Conservation (phyloP, 2,888 invertebrate species). For the Athalia cordata region DNA sequence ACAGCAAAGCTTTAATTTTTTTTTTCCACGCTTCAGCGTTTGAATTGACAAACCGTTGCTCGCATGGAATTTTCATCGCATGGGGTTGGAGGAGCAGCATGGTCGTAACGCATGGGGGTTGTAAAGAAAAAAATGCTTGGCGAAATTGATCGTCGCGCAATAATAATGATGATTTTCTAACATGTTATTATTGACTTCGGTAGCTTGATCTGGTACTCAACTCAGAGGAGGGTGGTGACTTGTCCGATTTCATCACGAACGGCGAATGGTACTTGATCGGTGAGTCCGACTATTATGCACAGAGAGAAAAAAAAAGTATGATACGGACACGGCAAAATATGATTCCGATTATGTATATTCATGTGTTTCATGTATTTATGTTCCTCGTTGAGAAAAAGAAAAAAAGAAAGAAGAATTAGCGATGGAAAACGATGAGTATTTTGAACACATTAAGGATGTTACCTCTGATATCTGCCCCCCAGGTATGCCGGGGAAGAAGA, state of each 20-base stretch:
- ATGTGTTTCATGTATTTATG: no score
- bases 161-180: not conserved
- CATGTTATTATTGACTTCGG: slow-evolving; percentile 67
- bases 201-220: slow-evolving; percentile 97
- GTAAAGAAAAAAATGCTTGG: no score
- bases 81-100: no score
- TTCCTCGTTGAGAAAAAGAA: no score
- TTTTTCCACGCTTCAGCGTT: no score
- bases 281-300: slow-evolving; percentile 75
- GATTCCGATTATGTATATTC: not conserved
- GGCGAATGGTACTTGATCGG: slow-evolving; percentile 99
- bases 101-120: no score
- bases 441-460: not conserved
- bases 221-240: slow-evolving; percentile 94
- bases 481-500: slow-evolving; percentile 95
- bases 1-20: no score
- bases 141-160: not conserved
- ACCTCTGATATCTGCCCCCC: slow-evolving; percentile 53
- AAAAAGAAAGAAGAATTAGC: no score
- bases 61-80: no score
- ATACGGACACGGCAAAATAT: not conserved
- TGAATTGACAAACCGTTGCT: no score
- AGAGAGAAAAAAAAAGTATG: not conserved
- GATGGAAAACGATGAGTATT: no score
- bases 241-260: slow-evolving; percentile 97